phyloP scores from a whole-genome alignment of 2,888 invertebrate species.

The Philereme transversata region DNA sequence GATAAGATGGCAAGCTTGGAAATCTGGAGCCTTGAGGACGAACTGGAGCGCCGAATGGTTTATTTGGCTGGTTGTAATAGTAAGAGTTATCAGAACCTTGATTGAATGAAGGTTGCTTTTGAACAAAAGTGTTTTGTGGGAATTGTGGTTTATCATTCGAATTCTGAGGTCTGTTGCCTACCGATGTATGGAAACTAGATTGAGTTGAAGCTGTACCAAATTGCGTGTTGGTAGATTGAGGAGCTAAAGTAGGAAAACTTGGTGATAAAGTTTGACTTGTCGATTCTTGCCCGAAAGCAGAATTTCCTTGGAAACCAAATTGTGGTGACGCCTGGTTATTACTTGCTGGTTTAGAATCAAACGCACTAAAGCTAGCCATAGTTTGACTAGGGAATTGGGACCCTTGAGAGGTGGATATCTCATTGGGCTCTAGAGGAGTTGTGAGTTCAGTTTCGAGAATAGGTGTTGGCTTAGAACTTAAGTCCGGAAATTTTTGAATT shows the following conservation, averaged over 20 bases:
- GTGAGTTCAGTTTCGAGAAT: slow-evolving; percentile 55
- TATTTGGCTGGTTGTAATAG: slow-evolving; percentile 61
- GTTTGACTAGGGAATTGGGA: slow-evolving; percentile 26
- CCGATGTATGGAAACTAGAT: slow-evolving; percentile 7
- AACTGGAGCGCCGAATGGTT: slow-evolving; percentile 50
- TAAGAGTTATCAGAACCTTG: slow-evolving; percentile 58
- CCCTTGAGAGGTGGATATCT: slow-evolving; percentile 21
- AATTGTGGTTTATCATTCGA: slow-evolving; percentile 13
- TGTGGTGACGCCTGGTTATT: slow-evolving; percentile 21
- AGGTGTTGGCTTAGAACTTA: slow-evolving; percentile 16
- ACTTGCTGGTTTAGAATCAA: slow-evolving; percentile 14
- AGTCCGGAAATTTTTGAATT: slow-evolving; percentile 8
- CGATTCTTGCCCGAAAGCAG: slow-evolving; percentile 22
- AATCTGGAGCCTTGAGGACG: slow-evolving; percentile 43
- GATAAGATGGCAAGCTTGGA: slow-evolving; percentile 50
- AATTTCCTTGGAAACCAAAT: slow-evolving; percentile 19
- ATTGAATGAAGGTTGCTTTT: slow-evolving; percentile 39
- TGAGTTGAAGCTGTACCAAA: slow-evolving; percentile 14
- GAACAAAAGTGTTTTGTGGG: slow-evolving; percentile 15
- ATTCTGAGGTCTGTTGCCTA: slow-evolving; percentile 4
- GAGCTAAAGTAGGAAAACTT: slow-evolving; percentile 18
- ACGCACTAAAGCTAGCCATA: slow-evolving; percentile 13
- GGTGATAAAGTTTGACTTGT: slow-evolving; percentile 18
- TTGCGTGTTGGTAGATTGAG: slow-evolving; percentile 17
- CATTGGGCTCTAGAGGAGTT: slow-evolving; percentile 54